Conservation (phyloP, 2,888 invertebrate species). For the Apamea epomidion region DNA sequence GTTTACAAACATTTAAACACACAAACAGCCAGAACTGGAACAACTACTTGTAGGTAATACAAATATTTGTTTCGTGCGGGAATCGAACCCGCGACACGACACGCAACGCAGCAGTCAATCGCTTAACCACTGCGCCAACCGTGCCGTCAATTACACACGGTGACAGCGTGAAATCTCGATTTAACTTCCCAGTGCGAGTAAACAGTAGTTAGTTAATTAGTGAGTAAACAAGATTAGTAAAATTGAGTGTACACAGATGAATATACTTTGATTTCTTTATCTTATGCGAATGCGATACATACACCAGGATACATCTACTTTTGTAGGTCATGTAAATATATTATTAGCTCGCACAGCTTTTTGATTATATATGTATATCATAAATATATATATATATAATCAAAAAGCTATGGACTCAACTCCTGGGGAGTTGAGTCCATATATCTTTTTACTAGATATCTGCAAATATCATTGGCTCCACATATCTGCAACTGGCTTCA, state of each 20-base stretch:
- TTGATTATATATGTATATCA: too few relatives aligned
- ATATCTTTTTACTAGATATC: neutral
- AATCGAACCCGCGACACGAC: too few relatives aligned
- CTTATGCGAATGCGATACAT: neutral
- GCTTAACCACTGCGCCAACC: too few relatives aligned
- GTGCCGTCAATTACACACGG: neutral
- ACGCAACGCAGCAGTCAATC: too few relatives aligned
- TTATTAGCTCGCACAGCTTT: too few relatives aligned
- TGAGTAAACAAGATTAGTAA: neutral
- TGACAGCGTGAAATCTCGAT: neutral
- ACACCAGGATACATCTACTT: neutral
- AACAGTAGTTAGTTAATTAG: slow-evolving; percentile 2
- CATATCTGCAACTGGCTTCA: neutral
- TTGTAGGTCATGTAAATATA: slow-evolving; percentile 8
- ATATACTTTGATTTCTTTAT: slow-evolving; percentile 2
- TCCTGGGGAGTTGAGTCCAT: too few relatives aligned
- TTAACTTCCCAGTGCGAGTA: neutral
- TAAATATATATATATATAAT: too few relatives aligned
- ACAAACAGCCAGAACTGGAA: too few relatives aligned
- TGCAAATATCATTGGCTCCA: neutral
- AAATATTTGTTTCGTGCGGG: too few relatives aligned
- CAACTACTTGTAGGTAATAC: too few relatives aligned
- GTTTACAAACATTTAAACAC: too few relatives aligned
- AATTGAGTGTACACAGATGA: neutral
- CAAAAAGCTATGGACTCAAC: neutral